A percentile compares a stretch with the other conserved stretches of the same genome.
These are phyloP conservation scores for Uloborus diversus DNA, from an alignment of 1,140 invertebrate genomes.

Conservation along the genomic window DNA sequence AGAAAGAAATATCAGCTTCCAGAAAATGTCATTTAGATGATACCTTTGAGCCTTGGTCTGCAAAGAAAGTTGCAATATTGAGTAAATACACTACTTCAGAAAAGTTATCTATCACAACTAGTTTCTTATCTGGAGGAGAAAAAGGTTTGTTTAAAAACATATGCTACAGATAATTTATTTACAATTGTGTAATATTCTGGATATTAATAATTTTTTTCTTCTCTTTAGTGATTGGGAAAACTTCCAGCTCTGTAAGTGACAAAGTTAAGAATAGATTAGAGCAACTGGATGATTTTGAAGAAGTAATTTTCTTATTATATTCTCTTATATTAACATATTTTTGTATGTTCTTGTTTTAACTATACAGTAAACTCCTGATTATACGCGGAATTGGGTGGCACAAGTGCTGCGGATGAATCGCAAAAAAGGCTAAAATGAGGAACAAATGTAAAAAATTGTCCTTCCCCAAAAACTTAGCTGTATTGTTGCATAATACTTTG, in stretches of 20 bases:
- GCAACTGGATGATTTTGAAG: constrained; percentile 94
- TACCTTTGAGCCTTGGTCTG: constrained; percentile 78
- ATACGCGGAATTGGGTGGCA: no score
- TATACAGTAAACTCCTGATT: no score
- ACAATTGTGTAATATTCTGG: no score
- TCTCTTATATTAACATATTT: not conserved
- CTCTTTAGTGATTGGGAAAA: constrained; percentile 77
- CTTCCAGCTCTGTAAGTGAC: constrained; percentile 80
- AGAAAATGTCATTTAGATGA: constrained; percentile 64
- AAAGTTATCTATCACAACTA: constrained; percentile 87
- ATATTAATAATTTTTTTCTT: no score
- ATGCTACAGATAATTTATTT: no score
- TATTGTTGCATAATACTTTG: no score
- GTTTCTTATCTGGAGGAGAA: constrained; percentile 82
- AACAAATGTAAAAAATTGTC: no score
- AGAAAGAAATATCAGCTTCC: constrained; percentile 69
- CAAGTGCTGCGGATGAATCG: no score
- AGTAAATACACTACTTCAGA: constrained; percentile 91
- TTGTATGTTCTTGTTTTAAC: not conserved
- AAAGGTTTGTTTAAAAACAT: constrained; percentile 71
- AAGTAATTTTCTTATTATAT: constrained; percentile 77
- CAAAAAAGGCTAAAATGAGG: no score
- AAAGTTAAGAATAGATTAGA: constrained; percentile 91
- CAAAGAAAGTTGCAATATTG: constrained; percentile 77
- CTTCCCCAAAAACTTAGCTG: no score